A percentile compares a stretch with the other conserved stretches of the same genome.
These are phyloP conservation scores for Anoplius nigerrimus DNA, from an alignment of 2,888 invertebrate species.

Conservation along the genomic window DNA sequence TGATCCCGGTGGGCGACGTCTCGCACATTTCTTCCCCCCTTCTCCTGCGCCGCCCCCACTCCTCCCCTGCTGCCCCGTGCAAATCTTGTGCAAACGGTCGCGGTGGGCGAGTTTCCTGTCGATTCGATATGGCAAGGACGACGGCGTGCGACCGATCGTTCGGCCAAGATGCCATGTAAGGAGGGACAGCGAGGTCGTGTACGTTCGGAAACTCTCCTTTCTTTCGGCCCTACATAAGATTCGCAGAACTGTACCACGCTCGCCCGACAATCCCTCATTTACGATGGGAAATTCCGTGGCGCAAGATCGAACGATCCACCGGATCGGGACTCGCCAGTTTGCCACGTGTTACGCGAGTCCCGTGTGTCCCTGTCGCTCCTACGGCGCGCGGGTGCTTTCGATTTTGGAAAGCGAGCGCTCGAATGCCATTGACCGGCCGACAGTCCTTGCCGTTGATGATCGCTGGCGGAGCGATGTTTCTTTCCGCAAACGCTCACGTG, in stretches of 20 bases:
- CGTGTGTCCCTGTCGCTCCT: no score
- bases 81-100: slow-evolving; percentile 27
- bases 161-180: slow-evolving; percentile 60
- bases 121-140: slow-evolving; percentile 55
- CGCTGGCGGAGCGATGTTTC: no score
- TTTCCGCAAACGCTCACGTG: no score
- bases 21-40: slow-evolving; percentile 6
- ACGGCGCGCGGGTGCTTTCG: no score
- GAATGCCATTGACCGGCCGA: no score
- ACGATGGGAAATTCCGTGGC: slow-evolving; percentile 46
- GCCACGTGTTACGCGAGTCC: no score
- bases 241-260: slow-evolving; percentile 49
- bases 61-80: not conserved
- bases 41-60: slow-evolving; percentile 2
- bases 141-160: slow-evolving; percentile 12
- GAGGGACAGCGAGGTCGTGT: slow-evolving; percentile 63
- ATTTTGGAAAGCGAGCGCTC: no score
- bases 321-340: no score
- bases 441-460: no score
- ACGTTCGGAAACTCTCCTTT: slow-evolving; percentile 55
- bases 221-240: slow-evolving; percentile 51
- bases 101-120: slow-evolving; percentile 48
- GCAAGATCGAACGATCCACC: not conserved
- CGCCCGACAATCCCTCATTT: slow-evolving; percentile 41
- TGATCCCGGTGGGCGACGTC: slow-evolving; percentile 8